Evolutionary conservation across 2,888 invertebrate species (phyloP), one percentile per base, ranked within the genome.

Genomic region (Oxyscelio sp.): DNA sequence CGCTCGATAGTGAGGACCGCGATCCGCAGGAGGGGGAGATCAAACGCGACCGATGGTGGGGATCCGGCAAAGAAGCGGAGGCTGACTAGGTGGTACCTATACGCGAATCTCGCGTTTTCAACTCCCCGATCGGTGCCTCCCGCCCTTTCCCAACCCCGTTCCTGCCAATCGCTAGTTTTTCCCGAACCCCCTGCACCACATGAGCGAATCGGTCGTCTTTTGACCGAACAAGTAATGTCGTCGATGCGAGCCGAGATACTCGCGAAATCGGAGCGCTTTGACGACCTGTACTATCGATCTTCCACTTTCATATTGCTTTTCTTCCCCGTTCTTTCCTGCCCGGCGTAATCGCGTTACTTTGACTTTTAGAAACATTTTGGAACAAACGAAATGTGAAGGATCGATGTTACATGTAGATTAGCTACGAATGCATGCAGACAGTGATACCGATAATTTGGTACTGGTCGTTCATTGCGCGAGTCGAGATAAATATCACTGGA

Each of bases 51-150:
- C 65, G 59, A 56, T 59, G 70, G 87, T 81, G 85, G 86, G 73
- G 86, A 54, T 82, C 78, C 80, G 86, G 83, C 90, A 91, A 92
- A 91, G 92, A 92, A 92, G 88, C 92, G 92, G 94, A 94, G 94
- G 93, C 93, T 93, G 93, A 91, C 92, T 78, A 82, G 91, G 92
- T 93, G 93, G 93, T 92, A 92, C 92, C 92, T 91, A 93, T 90
- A 88, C 91, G 91, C 79, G 88, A 91, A 93, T 93, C 93, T 93
- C 94, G 90, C 92, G 93, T 93, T 93, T 94, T 93, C 92, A 89
- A 92, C 92, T 92, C 92, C 92, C 92, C 92, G 90, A 91, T 91
- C 90, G 89, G 81, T 56, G 83, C 87, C 88, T 88, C 87, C 87
- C 86, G 88, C 90, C 91, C 90, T 92, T 92, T 92, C 89, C 91